Conservation (phyloP, 1,140 invertebrate species). For the Trichonephila clavata region DNA sequence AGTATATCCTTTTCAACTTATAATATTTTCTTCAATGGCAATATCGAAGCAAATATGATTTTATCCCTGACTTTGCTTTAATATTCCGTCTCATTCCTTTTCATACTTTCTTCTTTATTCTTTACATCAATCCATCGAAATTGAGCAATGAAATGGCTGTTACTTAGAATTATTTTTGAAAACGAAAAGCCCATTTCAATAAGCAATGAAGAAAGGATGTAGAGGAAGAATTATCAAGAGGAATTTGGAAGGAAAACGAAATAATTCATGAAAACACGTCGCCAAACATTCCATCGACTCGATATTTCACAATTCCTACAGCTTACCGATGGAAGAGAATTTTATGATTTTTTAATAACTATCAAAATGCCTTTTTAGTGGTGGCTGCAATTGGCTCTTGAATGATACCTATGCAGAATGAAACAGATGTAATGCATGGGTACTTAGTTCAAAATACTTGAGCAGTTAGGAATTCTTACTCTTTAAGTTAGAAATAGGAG, state of each 20-base stretch:
- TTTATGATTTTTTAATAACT: not conserved
- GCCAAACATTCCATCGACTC: not conserved
- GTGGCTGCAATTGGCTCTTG: not conserved
- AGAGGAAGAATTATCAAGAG: not conserved
- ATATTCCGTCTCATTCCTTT: not conserved
- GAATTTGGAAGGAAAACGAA: not conserved
- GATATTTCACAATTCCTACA: not conserved
- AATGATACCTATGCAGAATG: not conserved
- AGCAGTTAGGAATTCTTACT: no score
- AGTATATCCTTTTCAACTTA: no score
- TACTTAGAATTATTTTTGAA: not conserved
- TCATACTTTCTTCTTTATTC: not conserved
- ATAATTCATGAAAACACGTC: not conserved
- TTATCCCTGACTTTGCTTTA: not conserved
- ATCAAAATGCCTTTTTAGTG: not conserved
- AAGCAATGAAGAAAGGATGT: not conserved
- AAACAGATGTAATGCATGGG: not conserved
- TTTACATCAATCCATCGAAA: not conserved
- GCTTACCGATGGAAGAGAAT: not conserved
- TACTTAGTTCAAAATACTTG: no score
- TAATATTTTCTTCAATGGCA: not conserved
- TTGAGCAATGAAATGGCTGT: not conserved
- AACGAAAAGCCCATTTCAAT: not conserved
- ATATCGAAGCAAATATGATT: not conserved
- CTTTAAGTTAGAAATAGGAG: no score